phyloP scores from a whole-genome alignment of 2,888 invertebrate genomes.

The Hipparchia semele region DNA sequence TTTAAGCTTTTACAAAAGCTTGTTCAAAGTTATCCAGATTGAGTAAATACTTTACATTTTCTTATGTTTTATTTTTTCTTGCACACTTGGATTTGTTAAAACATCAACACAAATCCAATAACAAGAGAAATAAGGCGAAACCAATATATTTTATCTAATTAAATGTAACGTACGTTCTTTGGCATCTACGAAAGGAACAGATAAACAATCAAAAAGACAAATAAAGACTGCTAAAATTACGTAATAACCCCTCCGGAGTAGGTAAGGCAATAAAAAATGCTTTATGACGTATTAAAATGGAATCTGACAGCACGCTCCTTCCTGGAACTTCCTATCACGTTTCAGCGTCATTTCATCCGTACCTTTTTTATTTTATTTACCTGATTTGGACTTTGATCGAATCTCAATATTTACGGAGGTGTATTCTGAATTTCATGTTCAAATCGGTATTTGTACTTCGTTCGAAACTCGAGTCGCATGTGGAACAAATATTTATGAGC shows the following conservation, averaged over 20 bases:
- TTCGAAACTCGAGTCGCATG: slow-evolving; percentile 37
- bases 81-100: no score
- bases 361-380: slow-evolving; percentile 41
- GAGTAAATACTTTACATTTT: no score
- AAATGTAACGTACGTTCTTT: not conserved
- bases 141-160: no score
- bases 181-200: not conserved
- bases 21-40: no score
- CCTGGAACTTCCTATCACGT: slow-evolving; percentile 36
- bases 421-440: slow-evolving; percentile 38
- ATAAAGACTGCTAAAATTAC: not conserved
- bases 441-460: slow-evolving; percentile 37
- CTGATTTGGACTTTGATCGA: slow-evolving; percentile 41
- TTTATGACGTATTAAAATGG: slow-evolving; percentile 30
- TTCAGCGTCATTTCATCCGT: slow-evolving; percentile 39
- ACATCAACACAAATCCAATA: no score
- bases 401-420: slow-evolving; percentile 41
- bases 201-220: not conserved
- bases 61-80: no score
- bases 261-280: slow-evolving; percentile 19
- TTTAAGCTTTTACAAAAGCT: no score
- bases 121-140: no score
- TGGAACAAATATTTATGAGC: slow-evolving; percentile 42
- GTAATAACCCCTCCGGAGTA: not conserved
- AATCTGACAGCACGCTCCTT: slow-evolving; percentile 27